Evolutionary conservation across 2,113 vertebrate species (phyloP).

Genomic region (Ciconia stormi): DNA sequence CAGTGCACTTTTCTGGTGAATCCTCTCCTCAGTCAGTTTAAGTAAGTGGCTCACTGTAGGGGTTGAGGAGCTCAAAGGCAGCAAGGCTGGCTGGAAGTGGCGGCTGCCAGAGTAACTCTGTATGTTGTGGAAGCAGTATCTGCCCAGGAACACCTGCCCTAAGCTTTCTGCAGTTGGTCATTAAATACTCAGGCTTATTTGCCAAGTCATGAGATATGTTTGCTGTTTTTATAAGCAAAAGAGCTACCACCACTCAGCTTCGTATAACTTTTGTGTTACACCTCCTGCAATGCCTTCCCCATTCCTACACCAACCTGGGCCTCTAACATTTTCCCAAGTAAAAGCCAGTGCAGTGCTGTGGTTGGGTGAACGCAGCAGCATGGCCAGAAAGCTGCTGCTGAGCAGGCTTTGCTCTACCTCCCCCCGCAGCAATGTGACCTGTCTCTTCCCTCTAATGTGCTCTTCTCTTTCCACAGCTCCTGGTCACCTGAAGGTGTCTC

Average conservation of each 20-base stretch:
- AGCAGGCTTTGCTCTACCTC: background rate
- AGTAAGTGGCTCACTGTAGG: background rate
- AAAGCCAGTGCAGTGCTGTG: background rate
- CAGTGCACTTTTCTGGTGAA: accelerated
- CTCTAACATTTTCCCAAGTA: background rate
- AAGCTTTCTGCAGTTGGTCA: background rate
- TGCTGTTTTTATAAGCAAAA: background rate
- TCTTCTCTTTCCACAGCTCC: background rate
- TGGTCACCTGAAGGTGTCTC: background rate
- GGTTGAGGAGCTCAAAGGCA: background rate
- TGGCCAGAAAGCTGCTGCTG: background rate
- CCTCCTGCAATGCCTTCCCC: accelerated
- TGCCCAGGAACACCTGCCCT: background rate
- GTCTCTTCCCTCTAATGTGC: background rate
- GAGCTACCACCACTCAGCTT: no score
- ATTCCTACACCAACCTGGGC: background rate
- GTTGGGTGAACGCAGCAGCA: no score
- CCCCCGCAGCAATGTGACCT: accelerated
- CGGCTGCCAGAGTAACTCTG: accelerated
- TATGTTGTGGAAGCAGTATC: background rate
- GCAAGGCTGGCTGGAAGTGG: background rate
- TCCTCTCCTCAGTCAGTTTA: no score
- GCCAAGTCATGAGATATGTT: background rate
- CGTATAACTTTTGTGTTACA: background rate
- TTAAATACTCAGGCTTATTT: background rate